phyloP scores from a whole-genome alignment of 2,888 invertebrate genomes.

The Tetramorium bicarinatum region DNA sequence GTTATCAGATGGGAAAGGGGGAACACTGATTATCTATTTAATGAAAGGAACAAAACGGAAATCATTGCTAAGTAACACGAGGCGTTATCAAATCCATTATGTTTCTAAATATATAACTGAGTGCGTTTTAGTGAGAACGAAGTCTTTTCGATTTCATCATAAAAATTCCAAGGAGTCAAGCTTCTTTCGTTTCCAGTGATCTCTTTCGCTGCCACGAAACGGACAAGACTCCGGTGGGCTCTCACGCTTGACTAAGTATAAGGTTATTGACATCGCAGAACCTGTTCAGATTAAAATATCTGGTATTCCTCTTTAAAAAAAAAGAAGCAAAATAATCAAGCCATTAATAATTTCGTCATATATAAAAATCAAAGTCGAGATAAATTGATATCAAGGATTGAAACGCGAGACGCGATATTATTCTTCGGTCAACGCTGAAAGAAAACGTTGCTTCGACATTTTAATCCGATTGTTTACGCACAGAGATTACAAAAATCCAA shows the following conservation, averaged over 20 bases:
- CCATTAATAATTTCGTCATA: background rate
- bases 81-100: background rate
- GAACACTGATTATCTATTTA: background rate
- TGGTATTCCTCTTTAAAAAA: background rate
- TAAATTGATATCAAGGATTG: background rate
- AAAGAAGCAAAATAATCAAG: background rate
- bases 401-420: slow-evolving; percentile 5
- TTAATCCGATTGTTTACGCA: background rate
- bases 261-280: slow-evolving; percentile 43
- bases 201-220: slow-evolving; percentile 1
- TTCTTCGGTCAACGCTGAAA: background rate
- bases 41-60: background rate
- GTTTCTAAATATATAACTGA: background rate
- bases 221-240: background rate
- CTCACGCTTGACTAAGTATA: slow-evolving; percentile 23
- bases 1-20: background rate
- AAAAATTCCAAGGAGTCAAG: slow-evolving; percentile 57
- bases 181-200: slow-evolving; percentile 1
- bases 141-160: slow-evolving; percentile 38
- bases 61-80: background rate
- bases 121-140: background rate
- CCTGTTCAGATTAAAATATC: slow-evolving; percentile 30
- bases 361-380: background rate
- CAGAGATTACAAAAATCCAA: background rate
- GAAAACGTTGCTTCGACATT: background rate